Evolutionary conservation across 2,888 invertebrate genomes (phyloP).

Genomic region (Rutpela maculata): DNA sequence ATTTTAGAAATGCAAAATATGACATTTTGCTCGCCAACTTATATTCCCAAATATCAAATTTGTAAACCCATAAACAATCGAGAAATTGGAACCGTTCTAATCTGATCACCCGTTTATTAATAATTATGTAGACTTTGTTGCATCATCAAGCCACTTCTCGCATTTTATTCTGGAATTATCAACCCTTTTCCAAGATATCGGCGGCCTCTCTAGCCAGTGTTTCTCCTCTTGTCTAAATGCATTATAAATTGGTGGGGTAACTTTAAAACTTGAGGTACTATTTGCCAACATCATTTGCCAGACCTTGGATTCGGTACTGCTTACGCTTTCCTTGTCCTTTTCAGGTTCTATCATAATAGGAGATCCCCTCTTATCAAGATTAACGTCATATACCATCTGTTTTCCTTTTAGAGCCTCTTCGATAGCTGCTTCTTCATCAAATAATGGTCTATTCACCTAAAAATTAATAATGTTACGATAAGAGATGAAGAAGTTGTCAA

Average conservation of each 20-base stretch:
- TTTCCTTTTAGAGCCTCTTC: conserved; percentile 42
- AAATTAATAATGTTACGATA: conserved; percentile 6
- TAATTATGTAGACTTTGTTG: background rate
- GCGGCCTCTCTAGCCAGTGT: conserved; percentile 63
- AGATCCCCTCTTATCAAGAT: conserved; percentile 8
- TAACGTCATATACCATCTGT: conserved; percentile 12
- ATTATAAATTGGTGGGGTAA: conserved; percentile 63
- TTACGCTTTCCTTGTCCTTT: conserved; percentile 40
- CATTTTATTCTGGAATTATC: conserved; percentile 66
- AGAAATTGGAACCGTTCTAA: too few relatives aligned
- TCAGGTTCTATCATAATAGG: conserved; percentile 41
- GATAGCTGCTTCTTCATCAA: conserved; percentile 38
- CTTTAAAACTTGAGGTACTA: conserved; percentile 52
- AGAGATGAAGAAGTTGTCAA: too few relatives aligned
- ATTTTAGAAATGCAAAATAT: too few relatives aligned
- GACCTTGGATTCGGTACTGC: conserved; percentile 59
- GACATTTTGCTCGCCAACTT: too few relatives aligned
- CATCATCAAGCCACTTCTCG: conserved; percentile 63
- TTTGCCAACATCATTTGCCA: conserved; percentile 64
- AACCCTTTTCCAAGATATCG: conserved; percentile 61
- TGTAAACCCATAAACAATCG: too few relatives aligned
- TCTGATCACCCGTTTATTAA: too few relatives aligned
- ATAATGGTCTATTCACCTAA: conserved; percentile 34
- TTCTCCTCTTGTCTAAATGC: conserved; percentile 47
- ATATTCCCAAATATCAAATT: too few relatives aligned